Percentiles rank a stretch among this genome's conserved stretches.
Conservation (phyloP, 2,888 invertebrate species). For the Sicus ferrugineus region DNA sequence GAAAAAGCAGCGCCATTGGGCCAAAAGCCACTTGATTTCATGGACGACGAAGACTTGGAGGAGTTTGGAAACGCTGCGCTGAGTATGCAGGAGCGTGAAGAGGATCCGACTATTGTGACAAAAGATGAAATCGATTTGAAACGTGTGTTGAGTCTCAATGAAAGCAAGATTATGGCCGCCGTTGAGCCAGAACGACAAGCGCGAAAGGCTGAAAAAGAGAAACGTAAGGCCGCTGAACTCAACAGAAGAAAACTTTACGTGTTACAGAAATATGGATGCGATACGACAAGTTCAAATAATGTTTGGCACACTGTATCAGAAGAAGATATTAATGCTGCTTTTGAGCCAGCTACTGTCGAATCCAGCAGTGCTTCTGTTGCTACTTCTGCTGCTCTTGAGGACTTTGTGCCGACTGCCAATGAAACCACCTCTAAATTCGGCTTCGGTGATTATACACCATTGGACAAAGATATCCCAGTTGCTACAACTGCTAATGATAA, state of each 20-base stretch:
- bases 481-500: slow-evolving; percentile 37
- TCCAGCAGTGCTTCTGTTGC: slow-evolving; percentile 65
- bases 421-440: slow-evolving; percentile 81
- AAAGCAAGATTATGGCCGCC: slow-evolving; percentile 66
- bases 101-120: slow-evolving; percentile 68
- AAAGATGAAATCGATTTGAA: slow-evolving; percentile 57
- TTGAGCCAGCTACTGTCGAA: slow-evolving; percentile 3
- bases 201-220: slow-evolving; percentile 60
- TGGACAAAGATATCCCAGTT: slow-evolving; percentile 60
- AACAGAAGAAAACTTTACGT: slow-evolving; percentile 58
- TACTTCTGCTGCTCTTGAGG: slow-evolving; percentile 76
- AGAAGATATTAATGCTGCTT: slow-evolving; percentile 12
- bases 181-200: slow-evolving; percentile 64
- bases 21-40: slow-evolving; percentile 90
- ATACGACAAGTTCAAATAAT: slow-evolving; percentile 21
- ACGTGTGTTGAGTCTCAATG: slow-evolving; percentile 56
- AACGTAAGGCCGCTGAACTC: slow-evolving; percentile 54
- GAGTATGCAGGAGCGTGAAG: slow-evolving; percentile 79
- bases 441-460: slow-evolving; percentile 74
- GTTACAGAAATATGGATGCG: slow-evolving; percentile 58
- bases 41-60: slow-evolving; percentile 97
- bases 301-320: slow-evolving; percentile 29
- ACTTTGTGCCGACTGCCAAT: slow-evolving; percentile 76
- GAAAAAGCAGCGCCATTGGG: slow-evolving; percentile 68
- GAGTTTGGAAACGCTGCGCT: slow-evolving; percentile 96